Conservation (phyloP, 2,888 invertebrate genomes). For the Dynastes tityus region DNA sequence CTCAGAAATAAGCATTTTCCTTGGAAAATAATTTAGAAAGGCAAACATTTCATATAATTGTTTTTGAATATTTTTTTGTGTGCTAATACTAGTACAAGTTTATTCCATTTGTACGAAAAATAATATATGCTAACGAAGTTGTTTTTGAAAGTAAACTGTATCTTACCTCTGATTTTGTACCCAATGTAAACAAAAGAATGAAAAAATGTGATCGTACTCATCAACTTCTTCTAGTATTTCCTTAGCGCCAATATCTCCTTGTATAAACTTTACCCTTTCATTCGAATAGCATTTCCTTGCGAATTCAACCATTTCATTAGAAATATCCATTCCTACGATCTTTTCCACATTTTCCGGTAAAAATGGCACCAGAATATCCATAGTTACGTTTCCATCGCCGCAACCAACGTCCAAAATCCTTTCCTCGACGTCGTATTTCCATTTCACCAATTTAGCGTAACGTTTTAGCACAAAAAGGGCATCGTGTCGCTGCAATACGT, state of each 20-base stretch:
- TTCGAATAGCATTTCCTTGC: conserved; percentile 68
- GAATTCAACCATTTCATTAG: conserved; percentile 80
- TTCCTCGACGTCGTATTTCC: conserved; percentile 70
- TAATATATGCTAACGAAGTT: too few relatives aligned
- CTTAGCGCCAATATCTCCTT: conserved; percentile 75
- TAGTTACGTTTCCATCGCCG: conserved; percentile 81
- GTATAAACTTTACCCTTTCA: conserved; percentile 68
- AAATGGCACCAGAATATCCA: conserved; percentile 76
- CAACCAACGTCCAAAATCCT: conserved; percentile 82
- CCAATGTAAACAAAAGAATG: conserved; percentile 88
- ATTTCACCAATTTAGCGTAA: conserved; percentile 73
- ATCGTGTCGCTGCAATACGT: conserved; percentile 80
- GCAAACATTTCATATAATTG: too few relatives aligned
- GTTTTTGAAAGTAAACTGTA: background rate
- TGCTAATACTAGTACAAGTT: too few relatives aligned
- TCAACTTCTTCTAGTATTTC: conserved; percentile 72
- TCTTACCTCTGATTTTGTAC: conserved; percentile 80
- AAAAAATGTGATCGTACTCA: conserved; percentile 80
- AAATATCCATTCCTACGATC: conserved; percentile 80
- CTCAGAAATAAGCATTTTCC: too few relatives aligned
- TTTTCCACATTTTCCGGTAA: conserved; percentile 73
- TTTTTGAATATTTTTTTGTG: too few relatives aligned
- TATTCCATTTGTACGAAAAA: too few relatives aligned
- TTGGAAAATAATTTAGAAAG: too few relatives aligned
- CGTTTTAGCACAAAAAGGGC: conserved; percentile 78